Percentiles rank a stretch among this genome's conserved stretches.
Evolutionary conservation across 2,888 invertebrate species (phyloP).

Genomic region (Schrankia costaestrigalis): DNA sequence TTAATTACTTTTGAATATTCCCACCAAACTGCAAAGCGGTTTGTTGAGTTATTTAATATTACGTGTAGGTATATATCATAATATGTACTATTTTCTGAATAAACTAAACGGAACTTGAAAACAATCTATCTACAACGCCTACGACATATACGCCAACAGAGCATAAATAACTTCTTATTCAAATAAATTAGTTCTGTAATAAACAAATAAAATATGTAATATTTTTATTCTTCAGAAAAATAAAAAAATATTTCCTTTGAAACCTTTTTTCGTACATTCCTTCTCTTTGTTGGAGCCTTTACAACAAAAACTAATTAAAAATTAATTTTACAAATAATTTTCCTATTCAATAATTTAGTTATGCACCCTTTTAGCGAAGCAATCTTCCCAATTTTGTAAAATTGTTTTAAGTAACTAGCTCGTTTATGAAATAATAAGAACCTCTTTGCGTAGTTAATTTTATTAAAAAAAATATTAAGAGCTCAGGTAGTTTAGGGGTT

Average conservation of each 20-base stretch:
- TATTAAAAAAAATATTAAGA: too few relatives aligned
- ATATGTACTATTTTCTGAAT: too few relatives aligned
- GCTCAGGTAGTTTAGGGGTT: too few relatives aligned
- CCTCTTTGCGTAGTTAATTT: too few relatives aligned
- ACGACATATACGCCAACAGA: too few relatives aligned
- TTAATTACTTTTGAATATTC: too few relatives aligned
- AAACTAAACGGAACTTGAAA: too few relatives aligned
- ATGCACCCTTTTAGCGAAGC: conserved; percentile 2
- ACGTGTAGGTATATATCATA: too few relatives aligned
- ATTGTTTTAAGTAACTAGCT: conserved; percentile 5
- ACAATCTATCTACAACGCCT: too few relatives aligned
- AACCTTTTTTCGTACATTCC: too few relatives aligned
- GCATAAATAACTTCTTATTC: conserved; percentile 3
- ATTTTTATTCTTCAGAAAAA: neutral
- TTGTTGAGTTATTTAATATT: too few relatives aligned
- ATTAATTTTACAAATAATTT: conserved; percentile 6
- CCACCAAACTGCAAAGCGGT: too few relatives aligned
- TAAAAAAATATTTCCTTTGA: neutral
- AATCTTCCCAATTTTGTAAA: conserved; percentile 1
- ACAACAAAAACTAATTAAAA: conserved; percentile 1
- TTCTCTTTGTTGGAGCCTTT: neutral
- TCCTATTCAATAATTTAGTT: conserved; percentile 4
- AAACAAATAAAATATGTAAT: neutral
- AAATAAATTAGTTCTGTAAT: neutral
- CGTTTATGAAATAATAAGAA: conserved; percentile 22